Evolutionary conservation across 2,797 vertebrate species (phyloP).

Genomic region (Pantherophis alleghaniensis): DNA sequence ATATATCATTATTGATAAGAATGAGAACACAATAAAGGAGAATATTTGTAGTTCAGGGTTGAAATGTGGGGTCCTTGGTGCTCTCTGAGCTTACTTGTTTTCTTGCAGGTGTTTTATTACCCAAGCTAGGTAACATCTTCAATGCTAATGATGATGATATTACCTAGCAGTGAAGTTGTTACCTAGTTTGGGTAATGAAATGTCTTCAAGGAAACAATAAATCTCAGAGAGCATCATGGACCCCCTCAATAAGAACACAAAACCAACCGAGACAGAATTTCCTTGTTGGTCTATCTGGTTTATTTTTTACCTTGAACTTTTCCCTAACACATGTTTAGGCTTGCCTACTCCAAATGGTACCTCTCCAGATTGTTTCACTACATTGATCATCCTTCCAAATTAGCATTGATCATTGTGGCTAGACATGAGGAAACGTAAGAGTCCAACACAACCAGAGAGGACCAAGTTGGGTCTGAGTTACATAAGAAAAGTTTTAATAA

Average conservation of each 20-base stretch:
- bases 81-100: background rate
- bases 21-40: conserved; percentile 9
- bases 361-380: background rate
- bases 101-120: background rate
- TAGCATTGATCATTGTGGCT: background rate
- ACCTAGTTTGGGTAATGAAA: background rate
- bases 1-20: conserved; percentile 13
- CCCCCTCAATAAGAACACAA: conserved; percentile 19
- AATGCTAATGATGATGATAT: background rate
- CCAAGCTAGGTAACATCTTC: background rate
- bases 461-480: background rate
- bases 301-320: background rate
- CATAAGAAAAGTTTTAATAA: background rate
- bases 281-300: background rate
- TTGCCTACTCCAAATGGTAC: background rate
- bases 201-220: background rate
- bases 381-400: background rate
- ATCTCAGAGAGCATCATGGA: background rate
- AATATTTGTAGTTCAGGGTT: background rate
- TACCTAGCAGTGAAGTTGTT: background rate
- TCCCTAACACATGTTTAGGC: background rate
- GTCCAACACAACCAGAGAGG: background rate
- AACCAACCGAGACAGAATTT: background rate
- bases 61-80: background rate
- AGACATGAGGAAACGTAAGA: background rate